Evolutionary conservation across 2,888 invertebrate genomes (phyloP).

Genomic region (Rhyacophila evoluta): DNA sequence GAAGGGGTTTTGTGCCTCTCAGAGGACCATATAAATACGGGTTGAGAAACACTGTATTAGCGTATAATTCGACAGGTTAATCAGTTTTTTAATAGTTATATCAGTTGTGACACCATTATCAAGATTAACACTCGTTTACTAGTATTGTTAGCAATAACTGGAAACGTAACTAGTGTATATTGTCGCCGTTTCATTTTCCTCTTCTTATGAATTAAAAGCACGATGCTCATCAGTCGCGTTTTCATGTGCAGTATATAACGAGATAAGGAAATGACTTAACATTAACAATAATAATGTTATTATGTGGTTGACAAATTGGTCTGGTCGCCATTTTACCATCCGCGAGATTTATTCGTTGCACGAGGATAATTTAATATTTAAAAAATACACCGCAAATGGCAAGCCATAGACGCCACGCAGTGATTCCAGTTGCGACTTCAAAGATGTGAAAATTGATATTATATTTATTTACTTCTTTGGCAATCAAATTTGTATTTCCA

Average conservation of each 20-base stretch:
- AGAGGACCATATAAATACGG: no score
- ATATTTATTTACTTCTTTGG: no score
- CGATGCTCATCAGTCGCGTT: neutral
- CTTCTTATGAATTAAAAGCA: neutral
- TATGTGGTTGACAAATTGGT: neutral
- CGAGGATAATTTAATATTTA: neutral
- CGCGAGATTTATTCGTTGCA: neutral
- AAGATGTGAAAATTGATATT: no score
- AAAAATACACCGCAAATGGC: neutral
- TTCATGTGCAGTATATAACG: neutral
- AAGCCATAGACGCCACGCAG: neutral
- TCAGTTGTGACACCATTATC: no score
- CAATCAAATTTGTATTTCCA: no score
- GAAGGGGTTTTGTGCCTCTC: no score
- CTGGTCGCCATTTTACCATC: neutral
- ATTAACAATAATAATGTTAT: neutral
- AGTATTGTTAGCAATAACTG: no score
- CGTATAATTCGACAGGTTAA: no score
- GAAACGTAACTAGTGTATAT: neutral
- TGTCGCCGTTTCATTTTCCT: neutral
- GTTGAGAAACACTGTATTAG: no score
- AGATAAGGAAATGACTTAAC: slow-evolving; percentile 2
- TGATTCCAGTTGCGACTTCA: no score
- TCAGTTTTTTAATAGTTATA: no score
- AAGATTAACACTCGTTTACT: no score